Base-by-base conservation (phyloP, 2,113 vertebrate genomes). In the Neogobius melanostomus region DNA sequence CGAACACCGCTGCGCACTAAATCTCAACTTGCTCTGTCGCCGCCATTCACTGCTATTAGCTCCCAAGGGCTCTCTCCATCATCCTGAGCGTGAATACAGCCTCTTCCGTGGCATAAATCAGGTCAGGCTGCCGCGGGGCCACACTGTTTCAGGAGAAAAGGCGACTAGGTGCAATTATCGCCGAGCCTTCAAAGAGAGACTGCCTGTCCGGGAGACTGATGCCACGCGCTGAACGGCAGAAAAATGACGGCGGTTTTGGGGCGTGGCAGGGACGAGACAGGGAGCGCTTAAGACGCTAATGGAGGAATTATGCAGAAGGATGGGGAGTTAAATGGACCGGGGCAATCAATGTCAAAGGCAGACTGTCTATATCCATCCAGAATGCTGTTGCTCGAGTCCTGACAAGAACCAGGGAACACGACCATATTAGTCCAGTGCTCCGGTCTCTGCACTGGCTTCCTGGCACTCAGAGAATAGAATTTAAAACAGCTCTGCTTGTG, bases 101-200 rank as follows among this genome's bases (percentile, higher is more conserved):
- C 69, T 76, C 80, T 52, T 74, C 12, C 15, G 11, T 57, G 61
- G 36, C 78, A 86, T 89, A 83, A 87, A 87, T 89, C 82, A 84
- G 76, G 42, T 45, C 11, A 12, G 8, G 76, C 79, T 76, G 82
- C 74, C 70, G 65, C 7, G 50, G 66, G 71, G 80, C 54, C 67
- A 75, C 74, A 43, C 68, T 44, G 66, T 68, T 76, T 80, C 82
- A 68, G 64, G 70, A 75, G 81, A 61, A 74, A 56, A 48, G 80
- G 79, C 76, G 66, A 68, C 74, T 45, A 1, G 57, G 7, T 17
- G 36, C 87, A 77, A 84, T 82, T 72, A 81, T 75, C 46, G 53
- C 11, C 0, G 2, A 49, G 79, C 78, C 76, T 44, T 69, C 83
- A 80, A 78, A 85, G 62, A 71, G 8, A 82, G 62, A 11, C 74